Percentiles rank a stretch among this genome's conserved stretches.
Conservation (phyloP, 2,113 vertebrate genomes). For the Sphaerodactylus townsendi region DNA sequence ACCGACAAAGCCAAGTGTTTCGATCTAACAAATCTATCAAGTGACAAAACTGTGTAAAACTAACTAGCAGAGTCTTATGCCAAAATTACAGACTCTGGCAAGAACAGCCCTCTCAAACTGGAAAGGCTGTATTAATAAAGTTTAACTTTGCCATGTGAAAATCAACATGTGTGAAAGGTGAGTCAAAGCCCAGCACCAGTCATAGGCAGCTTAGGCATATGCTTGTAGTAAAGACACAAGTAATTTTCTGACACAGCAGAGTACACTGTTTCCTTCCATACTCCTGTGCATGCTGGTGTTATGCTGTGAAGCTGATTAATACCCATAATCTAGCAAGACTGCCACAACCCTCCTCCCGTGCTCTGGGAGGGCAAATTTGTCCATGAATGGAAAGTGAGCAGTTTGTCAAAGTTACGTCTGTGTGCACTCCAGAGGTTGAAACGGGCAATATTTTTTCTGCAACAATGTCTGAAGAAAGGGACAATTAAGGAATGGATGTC, state of each 20-base stretch:
- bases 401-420: neutral
- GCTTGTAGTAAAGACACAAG: neutral
- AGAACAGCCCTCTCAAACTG: neutral
- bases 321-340: slow-evolving; percentile 41
- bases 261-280: neutral
- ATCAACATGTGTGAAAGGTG: neutral
- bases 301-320: slow-evolving; percentile 31
- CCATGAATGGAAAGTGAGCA: neutral
- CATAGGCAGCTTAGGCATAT: too few relatives aligned
- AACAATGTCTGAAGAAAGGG: neutral
- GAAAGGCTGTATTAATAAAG: neutral
- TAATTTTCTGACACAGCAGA: neutral
- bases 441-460: neutral
- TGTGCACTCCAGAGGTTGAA: neutral
- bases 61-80: too few relatives aligned
- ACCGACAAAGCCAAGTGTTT: neutral
- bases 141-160: neutral
- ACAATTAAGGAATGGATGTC: neutral
- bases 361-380: neutral
- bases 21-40: neutral
- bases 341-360: slow-evolving; percentile 53
- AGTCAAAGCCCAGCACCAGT: too few relatives aligned
- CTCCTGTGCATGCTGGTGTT: neutral
- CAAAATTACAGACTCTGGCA: neutral
- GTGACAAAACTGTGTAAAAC: neutral